Conservation (phyloP, 2,797 vertebrate genomes). For the Natrix natrix region DNA sequence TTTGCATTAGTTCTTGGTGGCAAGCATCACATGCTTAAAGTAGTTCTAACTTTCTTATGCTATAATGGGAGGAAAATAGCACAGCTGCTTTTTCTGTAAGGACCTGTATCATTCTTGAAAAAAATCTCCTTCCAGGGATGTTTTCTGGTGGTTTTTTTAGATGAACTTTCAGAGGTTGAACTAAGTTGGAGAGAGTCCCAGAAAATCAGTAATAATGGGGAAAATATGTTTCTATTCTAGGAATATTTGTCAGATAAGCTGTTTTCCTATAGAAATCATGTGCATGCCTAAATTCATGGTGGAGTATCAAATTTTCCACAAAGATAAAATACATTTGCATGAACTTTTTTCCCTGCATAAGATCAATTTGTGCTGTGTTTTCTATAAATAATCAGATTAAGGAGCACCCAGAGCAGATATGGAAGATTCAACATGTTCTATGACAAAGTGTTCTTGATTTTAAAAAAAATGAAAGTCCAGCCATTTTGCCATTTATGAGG, state of each 20-base stretch:
- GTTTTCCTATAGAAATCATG: constrained; percentile 54
- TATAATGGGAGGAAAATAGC: neutral
- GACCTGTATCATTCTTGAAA: neutral
- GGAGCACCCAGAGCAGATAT: neutral
- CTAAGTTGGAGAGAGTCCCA: constrained; percentile 12
- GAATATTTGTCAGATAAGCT: constrained; percentile 66
- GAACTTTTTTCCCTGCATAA: neutral
- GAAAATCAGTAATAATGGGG: constrained; percentile 6
- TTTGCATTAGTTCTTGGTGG: neutral
- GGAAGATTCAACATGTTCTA: neutral
- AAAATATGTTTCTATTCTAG: constrained; percentile 26
- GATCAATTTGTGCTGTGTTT: neutral
- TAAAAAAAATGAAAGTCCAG: neutral
- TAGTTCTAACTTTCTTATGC: neutral
- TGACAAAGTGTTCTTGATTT: neutral
- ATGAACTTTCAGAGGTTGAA: constrained; percentile 3
- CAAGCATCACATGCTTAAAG: neutral
- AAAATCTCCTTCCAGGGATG: neutral
- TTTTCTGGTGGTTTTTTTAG: neutral
- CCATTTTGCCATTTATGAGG: neutral
- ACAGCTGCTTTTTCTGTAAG: constrained; percentile 5
- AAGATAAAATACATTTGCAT: neutral
- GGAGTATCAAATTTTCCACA: neutral
- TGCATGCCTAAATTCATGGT: constrained; percentile 11
- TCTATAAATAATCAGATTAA: neutral